A percentile compares a stretch with the other conserved stretches of the same genome.
Conservation (phyloP, 2,888 invertebrate genomes). For the Pachycephus smyrnensis region DNA sequence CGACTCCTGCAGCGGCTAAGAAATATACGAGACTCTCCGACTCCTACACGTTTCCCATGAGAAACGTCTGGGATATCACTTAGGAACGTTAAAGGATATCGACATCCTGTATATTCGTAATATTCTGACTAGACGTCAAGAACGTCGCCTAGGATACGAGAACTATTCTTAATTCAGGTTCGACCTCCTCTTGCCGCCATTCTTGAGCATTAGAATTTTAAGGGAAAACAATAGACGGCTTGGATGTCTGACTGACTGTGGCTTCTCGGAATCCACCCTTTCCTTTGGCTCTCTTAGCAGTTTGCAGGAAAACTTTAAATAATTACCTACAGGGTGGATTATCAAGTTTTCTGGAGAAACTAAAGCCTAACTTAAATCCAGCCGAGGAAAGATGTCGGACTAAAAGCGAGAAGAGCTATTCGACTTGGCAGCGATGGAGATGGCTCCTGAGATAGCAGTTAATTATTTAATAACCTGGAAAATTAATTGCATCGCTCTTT, state of each 20-base stretch:
- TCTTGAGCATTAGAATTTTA: neutral
- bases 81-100: neutral
- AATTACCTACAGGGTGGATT: slow-evolving; percentile 49
- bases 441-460: slow-evolving; percentile 48
- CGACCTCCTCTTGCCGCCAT: neutral
- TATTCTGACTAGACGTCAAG: neutral
- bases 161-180: neutral
- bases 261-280: neutral
- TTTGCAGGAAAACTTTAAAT: slow-evolving; percentile 51
- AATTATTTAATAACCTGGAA: slow-evolving; percentile 63
- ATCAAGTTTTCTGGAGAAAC: slow-evolving; percentile 41
- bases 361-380: slow-evolving; percentile 27
- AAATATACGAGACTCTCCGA: neutral
- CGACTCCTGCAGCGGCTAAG: neutral
- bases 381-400: slow-evolving; percentile 14
- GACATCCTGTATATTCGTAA: neutral
- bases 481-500: slow-evolving; percentile 56
- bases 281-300: neutral
- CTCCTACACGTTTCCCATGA: neutral
- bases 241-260: neutral
- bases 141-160: neutral
- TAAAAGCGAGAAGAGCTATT: neutral
- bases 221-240: slow-evolving; percentile 8
- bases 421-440: slow-evolving; percentile 30
- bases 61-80: neutral